Evolutionary conservation across 2,888 invertebrate species (phyloP), one percentile per base, ranked within the genome.

Genomic region (Strigamia maritima): DNA sequence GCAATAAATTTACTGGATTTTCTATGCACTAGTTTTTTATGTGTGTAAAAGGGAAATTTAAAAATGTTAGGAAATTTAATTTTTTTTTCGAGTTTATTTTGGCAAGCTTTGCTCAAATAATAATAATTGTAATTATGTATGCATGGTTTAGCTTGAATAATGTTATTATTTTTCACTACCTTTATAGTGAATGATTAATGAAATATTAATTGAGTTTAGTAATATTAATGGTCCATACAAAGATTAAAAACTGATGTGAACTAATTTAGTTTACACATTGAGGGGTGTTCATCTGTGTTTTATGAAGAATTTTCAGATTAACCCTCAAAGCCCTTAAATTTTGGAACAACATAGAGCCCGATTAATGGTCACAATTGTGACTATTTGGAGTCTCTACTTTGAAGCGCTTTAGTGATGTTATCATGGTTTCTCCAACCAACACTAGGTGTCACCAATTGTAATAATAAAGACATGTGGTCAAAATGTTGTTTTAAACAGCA

Each of bases 131-230:
- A 65, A 65, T 65, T 65, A 65, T 65, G 65, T 26, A 65, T 26
- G 65, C 65, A 65, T 65, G 65, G 65, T 12, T 65, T 65, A 14
- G 65, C 65, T 14, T 26, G 65, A 65, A 65, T 65, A 65, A 26
- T 65, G 65, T 65, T 65, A 26, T 65, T 65, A 65, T 26, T 65
- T 60, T 60, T 60, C 22, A 22, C 24, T 24, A 22, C 60, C 22
- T 60, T 60, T 60, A 22, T 60, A 60, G 3, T 65, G 65, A 65
- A 65, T 26, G 65, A 65, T 65, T 65, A 65, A 65, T 65, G 65
- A 65, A 14, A 65, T 65, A 65, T 65, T 65, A 65, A 65, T 24
- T 65, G 24, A 65, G 65, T 65, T 65, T 65, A 65, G 14, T 65
- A 26, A 14, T 65, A 65, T 65, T 65, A 65, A 65, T 65, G 65